Evolutionary conservation across 1,140 invertebrate genomes (phyloP).

Genomic region (Dreissena polymorpha): DNA sequence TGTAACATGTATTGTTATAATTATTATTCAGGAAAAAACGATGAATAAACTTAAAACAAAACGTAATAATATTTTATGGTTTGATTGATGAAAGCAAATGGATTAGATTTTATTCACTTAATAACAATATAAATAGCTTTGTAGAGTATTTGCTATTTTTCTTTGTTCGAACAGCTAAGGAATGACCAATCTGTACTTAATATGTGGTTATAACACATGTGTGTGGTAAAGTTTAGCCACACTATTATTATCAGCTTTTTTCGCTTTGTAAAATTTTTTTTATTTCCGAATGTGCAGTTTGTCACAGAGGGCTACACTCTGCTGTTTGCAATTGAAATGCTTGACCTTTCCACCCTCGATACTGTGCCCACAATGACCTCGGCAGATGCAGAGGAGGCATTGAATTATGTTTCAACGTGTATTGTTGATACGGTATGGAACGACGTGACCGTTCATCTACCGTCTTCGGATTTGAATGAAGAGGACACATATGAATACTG

Average conservation of each 20-base stretch:
- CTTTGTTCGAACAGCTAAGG: no score
- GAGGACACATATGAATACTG: no score
- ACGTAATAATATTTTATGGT: background rate
- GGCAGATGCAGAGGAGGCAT: no score
- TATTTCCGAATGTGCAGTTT: background rate
- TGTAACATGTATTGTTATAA: background rate
- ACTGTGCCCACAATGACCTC: no score
- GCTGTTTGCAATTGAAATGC: constrained; percentile 1
- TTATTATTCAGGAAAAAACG: background rate
- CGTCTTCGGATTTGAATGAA: no score
- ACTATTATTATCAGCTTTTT: no score
- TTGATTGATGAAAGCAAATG: background rate
- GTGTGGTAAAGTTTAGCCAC: no score
- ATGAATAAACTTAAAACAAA: background rate
- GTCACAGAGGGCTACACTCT: constrained; percentile 4
- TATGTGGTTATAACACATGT: no score
- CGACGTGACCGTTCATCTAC: no score
- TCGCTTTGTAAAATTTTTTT: no score
- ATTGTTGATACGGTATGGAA: no score
- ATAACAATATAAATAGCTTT: background rate
- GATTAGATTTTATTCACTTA: background rate
- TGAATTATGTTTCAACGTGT: no score
- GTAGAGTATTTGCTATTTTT: background rate
- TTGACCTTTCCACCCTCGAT: background rate
- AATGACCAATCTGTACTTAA: background rate